Evolutionary conservation across 2,113 vertebrate genomes (phyloP).

Genomic region (Protobothrops flavoviridis): DNA sequence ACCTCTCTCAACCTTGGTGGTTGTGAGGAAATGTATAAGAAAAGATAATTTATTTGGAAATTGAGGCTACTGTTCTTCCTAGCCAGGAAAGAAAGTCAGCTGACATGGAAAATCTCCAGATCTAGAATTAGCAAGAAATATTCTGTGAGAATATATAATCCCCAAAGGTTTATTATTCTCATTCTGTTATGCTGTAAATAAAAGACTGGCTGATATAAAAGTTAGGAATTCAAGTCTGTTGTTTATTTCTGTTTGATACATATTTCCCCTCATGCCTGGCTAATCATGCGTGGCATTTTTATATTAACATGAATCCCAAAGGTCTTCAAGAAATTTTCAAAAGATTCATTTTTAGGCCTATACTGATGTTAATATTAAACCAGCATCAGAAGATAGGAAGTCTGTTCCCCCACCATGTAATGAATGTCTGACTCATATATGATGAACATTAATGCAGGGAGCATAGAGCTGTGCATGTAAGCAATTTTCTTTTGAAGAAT

Average conservation of each 20-base stretch:
- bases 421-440: not conserved
- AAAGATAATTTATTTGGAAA: not conserved
- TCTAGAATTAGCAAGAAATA: constrained; percentile 35
- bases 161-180: not conserved
- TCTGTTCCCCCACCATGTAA: not conserved
- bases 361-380: not conserved
- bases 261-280: not conserved
- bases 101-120: not conserved
- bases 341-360: not conserved
- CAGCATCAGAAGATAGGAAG: not conserved
- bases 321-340: not conserved
- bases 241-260: constrained; percentile 9
- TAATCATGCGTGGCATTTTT: not conserved
- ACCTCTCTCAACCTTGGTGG: not conserved
- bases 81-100: not conserved
- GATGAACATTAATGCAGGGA: not conserved
- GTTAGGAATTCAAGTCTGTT: constrained; percentile 14
- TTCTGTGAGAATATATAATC: not conserved
- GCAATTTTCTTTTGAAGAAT: not conserved
- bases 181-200: constrained; percentile 32
- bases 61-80: not conserved
- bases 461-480: no score
- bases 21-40: not conserved
- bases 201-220: constrained; percentile 18
- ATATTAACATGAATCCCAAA: not conserved